These are phyloP conservation scores for Selene dorsalis DNA, from an alignment of 2,797 vertebrate species.

Conservation along the genomic window DNA sequence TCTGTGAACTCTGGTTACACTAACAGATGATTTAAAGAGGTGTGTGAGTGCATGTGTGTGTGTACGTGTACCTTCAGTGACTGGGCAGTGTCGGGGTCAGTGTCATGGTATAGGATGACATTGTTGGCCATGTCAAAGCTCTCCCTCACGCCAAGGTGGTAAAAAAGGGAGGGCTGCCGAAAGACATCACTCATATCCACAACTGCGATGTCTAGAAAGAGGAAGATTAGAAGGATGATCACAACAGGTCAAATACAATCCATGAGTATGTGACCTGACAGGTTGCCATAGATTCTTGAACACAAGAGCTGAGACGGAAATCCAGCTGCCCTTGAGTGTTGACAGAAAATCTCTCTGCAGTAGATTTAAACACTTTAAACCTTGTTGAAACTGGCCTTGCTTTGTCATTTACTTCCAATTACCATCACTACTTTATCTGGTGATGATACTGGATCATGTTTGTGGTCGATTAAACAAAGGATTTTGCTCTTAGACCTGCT, in stretches of 20 bases:
- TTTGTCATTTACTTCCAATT: not conserved
- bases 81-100: conserved; percentile 90
- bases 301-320: not conserved
- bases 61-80: conserved; percentile 89
- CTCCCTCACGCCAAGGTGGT: conserved; percentile 95
- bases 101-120: conserved; percentile 95
- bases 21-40: not conserved
- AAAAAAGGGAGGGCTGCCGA: conserved; percentile 93
- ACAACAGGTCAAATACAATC: not conserved
- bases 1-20: conserved; percentile 30
- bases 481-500: not conserved
- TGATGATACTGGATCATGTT: no score
- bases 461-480: not conserved
- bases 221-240: not conserved
- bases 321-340: not conserved
- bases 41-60: conserved; percentile 38
- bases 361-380: not conserved
- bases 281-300: no score
- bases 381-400: not conserved
- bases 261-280: no score
- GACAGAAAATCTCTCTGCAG: no score
- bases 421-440: no score
- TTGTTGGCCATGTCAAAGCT: conserved; percentile 98
- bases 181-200: conserved; percentile 97
- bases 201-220: conserved; percentile 91